phyloP scores from a whole-genome alignment of 2,888 invertebrate genomes.

The Trachelus tabidus region DNA sequence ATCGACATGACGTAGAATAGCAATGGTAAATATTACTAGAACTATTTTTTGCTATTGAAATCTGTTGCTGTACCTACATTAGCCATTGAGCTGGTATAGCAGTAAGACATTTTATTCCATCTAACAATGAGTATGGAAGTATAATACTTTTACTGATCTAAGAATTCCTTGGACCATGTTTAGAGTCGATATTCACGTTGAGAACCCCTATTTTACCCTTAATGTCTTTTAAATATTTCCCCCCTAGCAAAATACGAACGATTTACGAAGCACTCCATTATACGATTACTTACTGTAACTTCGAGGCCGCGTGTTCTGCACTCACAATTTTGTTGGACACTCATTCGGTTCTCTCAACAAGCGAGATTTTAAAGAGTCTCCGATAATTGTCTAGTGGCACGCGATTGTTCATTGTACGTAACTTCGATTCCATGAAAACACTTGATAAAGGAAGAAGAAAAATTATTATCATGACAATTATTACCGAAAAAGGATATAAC shows the following conservation, averaged over 20 bases:
- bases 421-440: not conserved
- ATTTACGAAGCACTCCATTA: conserved; percentile 38
- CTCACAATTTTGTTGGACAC: not conserved
- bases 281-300: not conserved
- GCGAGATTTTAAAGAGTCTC: not conserved
- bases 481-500: not conserved
- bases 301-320: not conserved
- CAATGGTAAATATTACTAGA: not conserved
- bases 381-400: not conserved
- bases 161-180: too few relatives aligned
- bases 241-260: conserved; percentile 32
- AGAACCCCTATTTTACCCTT: conserved; percentile 39
- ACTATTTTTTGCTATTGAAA: not conserved
- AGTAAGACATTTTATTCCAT: too few relatives aligned
- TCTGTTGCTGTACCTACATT: not conserved
- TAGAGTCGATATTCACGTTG: conserved; percentile 5
- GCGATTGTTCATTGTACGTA: not conserved
- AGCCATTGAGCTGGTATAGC: not conserved
- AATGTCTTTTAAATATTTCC: conserved; percentile 41
- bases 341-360: not conserved
- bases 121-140: too few relatives aligned
- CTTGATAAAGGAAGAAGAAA: not conserved
- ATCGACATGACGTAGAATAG: not conserved
- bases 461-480: too few relatives aligned
- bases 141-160: too few relatives aligned